Conservation (phyloP, 2,797 vertebrate species). For the Arrhamphus sclerolepis region DNA sequence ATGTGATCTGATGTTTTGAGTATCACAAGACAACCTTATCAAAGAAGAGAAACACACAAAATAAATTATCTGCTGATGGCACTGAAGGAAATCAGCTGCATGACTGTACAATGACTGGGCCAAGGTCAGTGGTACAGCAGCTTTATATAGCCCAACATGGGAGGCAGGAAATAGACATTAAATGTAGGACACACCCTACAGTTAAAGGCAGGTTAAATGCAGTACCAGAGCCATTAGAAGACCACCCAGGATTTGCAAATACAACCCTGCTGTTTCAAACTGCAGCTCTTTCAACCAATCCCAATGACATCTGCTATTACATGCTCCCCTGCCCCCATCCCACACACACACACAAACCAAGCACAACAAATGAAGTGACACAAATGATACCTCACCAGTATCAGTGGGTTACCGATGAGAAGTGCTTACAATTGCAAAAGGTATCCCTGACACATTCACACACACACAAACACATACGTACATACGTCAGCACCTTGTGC, state of each 20-base stretch:
- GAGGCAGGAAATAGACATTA: conserved; percentile 83
- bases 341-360: conserved; percentile 46
- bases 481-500: conserved; percentile 77
- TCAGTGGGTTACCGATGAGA: conserved; percentile 71
- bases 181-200: conserved; percentile 83
- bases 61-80: conserved; percentile 56
- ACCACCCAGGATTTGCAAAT: conserved; percentile 82
- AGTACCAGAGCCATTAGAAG: conserved; percentile 80
- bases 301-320: conserved; percentile 77
- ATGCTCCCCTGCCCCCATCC: conserved; percentile 67
- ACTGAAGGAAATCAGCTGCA: conserved; percentile 69
- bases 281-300: conserved; percentile 71
- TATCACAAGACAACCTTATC: conserved; percentile 14
- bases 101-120: conserved; percentile 80
- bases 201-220: conserved; percentile 83
- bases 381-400: conserved; percentile 75
- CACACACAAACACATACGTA: conserved; percentile 65
- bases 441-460: conserved; percentile 67
- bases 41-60: conserved; percentile 27
- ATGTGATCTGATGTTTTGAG: conserved; percentile 28
- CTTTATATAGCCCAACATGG: conserved; percentile 81
- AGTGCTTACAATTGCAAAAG: conserved; percentile 79
- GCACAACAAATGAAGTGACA: conserved; percentile 78
- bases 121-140: conserved; percentile 81
- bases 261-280: conserved; percentile 74